phyloP scores from a whole-genome alignment of 2,888 invertebrate species.

The Ischnura elegans region DNA sequence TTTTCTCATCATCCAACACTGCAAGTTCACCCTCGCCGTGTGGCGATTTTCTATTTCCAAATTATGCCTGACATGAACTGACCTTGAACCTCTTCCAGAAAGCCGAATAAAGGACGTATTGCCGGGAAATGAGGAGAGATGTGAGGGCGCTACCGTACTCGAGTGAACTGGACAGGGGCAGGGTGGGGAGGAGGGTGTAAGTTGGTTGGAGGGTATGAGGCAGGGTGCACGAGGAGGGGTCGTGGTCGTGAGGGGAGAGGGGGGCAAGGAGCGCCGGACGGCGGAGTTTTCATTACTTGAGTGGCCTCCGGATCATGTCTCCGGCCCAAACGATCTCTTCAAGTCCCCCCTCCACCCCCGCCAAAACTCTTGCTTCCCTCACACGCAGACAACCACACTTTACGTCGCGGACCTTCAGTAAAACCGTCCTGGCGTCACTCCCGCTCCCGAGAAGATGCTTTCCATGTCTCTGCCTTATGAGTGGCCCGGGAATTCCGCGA shows the following conservation, averaged over 20 bases:
- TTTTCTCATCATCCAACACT: too few species aligned
- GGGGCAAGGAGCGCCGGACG: neutral
- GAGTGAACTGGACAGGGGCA: neutral
- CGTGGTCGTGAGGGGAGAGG: too few species aligned
- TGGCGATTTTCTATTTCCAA: too few species aligned
- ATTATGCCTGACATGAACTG: neutral
- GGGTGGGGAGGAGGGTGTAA: neutral
- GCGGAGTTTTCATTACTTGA: slow-evolving; percentile 29
- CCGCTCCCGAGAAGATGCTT: neutral
- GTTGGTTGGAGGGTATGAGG: neutral
- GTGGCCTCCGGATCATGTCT: neutral
- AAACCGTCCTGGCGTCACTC: slow-evolving; percentile 2
- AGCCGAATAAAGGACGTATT: neutral
- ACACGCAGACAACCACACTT: neutral
- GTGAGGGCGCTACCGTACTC: neutral
- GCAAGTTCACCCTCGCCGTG: too few species aligned
- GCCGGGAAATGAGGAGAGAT: neutral
- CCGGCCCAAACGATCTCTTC: neutral
- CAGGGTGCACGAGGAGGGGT: too few species aligned
- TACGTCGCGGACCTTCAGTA: neutral
- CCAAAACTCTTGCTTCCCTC: neutral
- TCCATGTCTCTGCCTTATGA: neutral
- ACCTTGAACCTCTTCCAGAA: too few species aligned
- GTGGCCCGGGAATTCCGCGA: neutral
- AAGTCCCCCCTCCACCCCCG: neutral